Base-by-base conservation (phyloP, 1,140 invertebrate species). In the Drosophila pandora region DNA sequence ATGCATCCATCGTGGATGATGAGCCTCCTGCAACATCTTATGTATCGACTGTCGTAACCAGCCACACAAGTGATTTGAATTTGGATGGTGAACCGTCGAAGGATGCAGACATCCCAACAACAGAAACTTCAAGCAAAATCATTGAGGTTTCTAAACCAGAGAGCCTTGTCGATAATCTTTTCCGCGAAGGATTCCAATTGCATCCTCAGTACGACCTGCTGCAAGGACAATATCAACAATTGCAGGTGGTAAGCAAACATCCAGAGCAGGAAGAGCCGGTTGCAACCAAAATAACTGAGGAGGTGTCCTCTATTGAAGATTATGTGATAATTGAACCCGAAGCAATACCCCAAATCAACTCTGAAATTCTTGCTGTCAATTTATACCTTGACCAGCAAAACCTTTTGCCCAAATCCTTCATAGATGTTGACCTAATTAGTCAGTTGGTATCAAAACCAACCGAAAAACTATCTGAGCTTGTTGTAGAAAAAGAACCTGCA, bases 311-410 rank as follows among this genome's bases (percentile, higher is more conserved):
- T 7, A 45, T 77, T 52, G 65, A 84, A 39, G 85, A 89, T 63
- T 89, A 89, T 84, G 85, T 89, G 69, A 89, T 89, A 89, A 89
- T 89, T 84, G 84, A 90, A 62, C 89, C 88, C 32, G 77, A 83
- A 68, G 61, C 84, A 45, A 34, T 90, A 32, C 37, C 71, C 58
- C 43, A 85, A 71, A 45, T 90, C n/a, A 79, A 90, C 48, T 72
- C 68, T 0, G 88, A 90, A 55, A 85, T 89, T 34, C 75, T 89
- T 59, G 62, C 68, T 23, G 50, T 55, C 2, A 90, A 90, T 63
- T 69, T 90, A 21, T 64, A 69, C 52, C 78, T 90, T 53, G 88
- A 90, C 61, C 68, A 58, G 47, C 21, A 47, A 10, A 64, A 60
- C 28, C 41, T 90, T 1, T 45, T 77, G 53, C 79, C 65, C 7